Percentiles rank a stretch among this genome's conserved stretches.
Evolutionary conservation across 2,888 invertebrate species (phyloP).

Genomic region (Lamproptera curius): DNA sequence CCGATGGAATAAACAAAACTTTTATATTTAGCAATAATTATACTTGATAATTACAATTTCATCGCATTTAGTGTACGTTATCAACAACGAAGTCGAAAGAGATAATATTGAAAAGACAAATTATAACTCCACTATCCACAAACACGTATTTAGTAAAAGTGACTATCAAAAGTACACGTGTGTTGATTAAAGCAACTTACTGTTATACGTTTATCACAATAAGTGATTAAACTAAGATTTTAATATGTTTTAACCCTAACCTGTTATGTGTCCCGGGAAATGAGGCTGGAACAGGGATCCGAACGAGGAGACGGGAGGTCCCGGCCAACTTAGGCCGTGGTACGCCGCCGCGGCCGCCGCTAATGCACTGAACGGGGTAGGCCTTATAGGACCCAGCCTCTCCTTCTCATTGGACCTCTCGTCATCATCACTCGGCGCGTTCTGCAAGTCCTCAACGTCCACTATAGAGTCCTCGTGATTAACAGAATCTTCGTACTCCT

Average conservation of each 20-base stretch:
- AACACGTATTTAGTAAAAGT: too few species aligned
- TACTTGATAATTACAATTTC: too few species aligned
- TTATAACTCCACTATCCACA: too few species aligned
- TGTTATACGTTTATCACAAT: too few species aligned
- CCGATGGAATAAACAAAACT: too few species aligned
- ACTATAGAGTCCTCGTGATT: constrained; percentile 84
- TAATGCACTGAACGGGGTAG: constrained; percentile 85
- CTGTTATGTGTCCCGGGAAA: constrained; percentile 72
- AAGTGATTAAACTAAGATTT: too few species aligned
- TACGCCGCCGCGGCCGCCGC: constrained; percentile 83
- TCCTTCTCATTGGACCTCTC: constrained; percentile 60
- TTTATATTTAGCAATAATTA: too few species aligned
- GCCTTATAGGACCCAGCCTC: constrained; percentile 81
- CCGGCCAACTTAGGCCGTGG: constrained; percentile 80
- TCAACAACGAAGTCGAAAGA: neutral
- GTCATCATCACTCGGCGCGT: constrained; percentile 71
- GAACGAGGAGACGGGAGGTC: constrained; percentile 77
- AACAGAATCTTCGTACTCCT: constrained; percentile 83
- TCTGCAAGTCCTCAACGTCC: constrained; percentile 87
- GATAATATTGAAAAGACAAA: neutral
- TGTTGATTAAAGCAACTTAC: too few species aligned
- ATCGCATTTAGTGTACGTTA: constrained; percentile 1
- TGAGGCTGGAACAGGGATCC: constrained; percentile 84
- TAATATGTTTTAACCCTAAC: too few species aligned
- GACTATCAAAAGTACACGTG: too few species aligned